Percentiles rank a stretch among this genome's conserved stretches.
Conservation (phyloP, 2,888 invertebrate species). For the Caenorhabditis sp. region DNA sequence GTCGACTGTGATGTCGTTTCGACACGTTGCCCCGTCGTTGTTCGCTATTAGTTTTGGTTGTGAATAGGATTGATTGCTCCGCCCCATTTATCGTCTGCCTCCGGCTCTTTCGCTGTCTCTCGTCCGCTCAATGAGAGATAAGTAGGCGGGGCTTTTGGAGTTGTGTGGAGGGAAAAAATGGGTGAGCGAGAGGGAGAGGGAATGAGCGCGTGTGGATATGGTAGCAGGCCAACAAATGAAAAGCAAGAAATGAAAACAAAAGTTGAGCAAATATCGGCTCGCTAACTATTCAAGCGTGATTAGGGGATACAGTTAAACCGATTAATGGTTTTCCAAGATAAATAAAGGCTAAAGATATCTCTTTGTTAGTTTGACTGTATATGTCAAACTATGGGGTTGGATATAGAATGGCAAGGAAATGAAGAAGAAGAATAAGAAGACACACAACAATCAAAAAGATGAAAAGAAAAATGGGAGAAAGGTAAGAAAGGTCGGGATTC, state of each 20-base stretch:
- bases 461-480: slow-evolving; percentile 7
- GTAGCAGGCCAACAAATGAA: slow-evolving; percentile 16
- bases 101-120: slow-evolving; percentile 7
- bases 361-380: too few relatives aligned
- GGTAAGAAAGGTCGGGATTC: slow-evolving; percentile 40
- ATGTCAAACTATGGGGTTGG: too few relatives aligned
- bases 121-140: slow-evolving; percentile 10
- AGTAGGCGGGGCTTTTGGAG: slow-evolving; percentile 21
- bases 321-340: not conserved
- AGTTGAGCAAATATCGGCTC: slow-evolving; percentile 10
- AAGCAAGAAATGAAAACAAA: slow-evolving; percentile 23
- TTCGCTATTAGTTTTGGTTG: not conserved
- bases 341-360: not conserved
- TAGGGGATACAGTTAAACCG: not conserved
- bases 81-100: not conserved
- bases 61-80: slow-evolving; percentile 4
- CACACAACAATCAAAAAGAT: not conserved
- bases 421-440: not conserved
- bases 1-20: not conserved
- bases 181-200: not conserved
- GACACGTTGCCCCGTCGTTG: not conserved
- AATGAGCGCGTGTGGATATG: slow-evolving; percentile 24
- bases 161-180: not conserved
- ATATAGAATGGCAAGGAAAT: not conserved
- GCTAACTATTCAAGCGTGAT: slow-evolving; percentile 35